Percentiles rank a stretch among this genome's conserved stretches.
Evolutionary conservation across 2,888 invertebrate genomes (phyloP).

Genomic region (Synanthedon formicaeformis): DNA sequence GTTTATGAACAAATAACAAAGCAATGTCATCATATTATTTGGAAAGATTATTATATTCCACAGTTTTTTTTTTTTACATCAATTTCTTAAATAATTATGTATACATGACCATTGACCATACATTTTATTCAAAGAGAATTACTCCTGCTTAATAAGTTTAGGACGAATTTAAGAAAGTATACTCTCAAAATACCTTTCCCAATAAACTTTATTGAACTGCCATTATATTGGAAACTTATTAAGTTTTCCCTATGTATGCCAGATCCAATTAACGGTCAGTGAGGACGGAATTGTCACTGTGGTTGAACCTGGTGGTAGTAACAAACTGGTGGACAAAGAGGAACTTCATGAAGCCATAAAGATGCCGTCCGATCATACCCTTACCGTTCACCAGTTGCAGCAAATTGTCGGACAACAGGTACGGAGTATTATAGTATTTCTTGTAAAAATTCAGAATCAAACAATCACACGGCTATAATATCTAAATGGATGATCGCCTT

Average conservation of each 20-base stretch:
- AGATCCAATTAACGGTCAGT: conserved; percentile 66
- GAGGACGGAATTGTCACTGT: conserved; percentile 69
- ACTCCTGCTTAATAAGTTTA: too few species aligned
- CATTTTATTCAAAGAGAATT: too few species aligned
- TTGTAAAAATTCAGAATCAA: too few species aligned
- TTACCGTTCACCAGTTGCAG: conserved; percentile 70
- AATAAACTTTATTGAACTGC: conserved; percentile 1
- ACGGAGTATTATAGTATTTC: conserved; percentile 1
- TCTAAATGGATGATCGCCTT: too few species aligned
- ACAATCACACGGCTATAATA: too few species aligned
- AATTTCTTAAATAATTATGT: too few species aligned
- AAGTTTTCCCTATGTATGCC: neutral
- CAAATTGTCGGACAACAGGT: conserved; percentile 74
- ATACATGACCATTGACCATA: too few species aligned
- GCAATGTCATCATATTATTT: too few species aligned
- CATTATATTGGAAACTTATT: conserved; percentile 2
- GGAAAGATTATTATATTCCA: too few species aligned
- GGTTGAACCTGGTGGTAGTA: conserved; percentile 60
- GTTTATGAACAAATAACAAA: too few species aligned
- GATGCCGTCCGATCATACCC: conserved; percentile 56
- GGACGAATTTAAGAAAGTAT: too few species aligned
- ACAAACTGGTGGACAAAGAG: conserved; percentile 54
- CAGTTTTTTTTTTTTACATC: too few species aligned
- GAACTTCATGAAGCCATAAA: conserved; percentile 61
- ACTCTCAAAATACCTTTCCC: neutral